Base-by-base conservation (phyloP, 2,888 invertebrate species). In the Agonopterix alstromeriana region DNA sequence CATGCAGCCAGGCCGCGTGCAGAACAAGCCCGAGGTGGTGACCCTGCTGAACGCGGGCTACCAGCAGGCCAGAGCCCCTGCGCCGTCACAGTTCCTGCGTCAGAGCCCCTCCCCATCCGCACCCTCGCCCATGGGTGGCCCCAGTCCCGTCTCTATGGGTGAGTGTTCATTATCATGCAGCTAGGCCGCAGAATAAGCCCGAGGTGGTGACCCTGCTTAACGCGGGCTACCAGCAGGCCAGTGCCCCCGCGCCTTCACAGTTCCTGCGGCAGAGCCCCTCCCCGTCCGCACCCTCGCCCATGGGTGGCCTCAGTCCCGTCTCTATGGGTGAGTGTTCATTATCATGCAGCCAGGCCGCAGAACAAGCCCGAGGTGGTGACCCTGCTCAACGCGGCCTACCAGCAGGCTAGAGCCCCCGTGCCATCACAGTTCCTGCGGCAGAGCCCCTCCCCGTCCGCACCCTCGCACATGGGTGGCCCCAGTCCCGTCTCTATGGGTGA, bases 101-200 rank as follows among this genome's bases (percentile, higher is more conserved):
- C 95, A 95, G 70, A 95, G 95, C 65, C 95, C 95, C 0, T 93
- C 94, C 10, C 94, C 95, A 0, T 93, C 94, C 0, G 94, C 93
- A 0, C 92, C 93, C 8, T 93, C 93, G 43, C 94, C 93, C 35
- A 89, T 92, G 79, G 45, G 90, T 3, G 90, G 90, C 0, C 91
- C 91, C 0, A 87, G 88, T 50, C 90, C 90, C 1, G 87, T 83
- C 45, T 63, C 83, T 36, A 86, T 88, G 82, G 82, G 83, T 84
- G 40, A 65, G 72, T 65, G 11, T 2, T 10, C 38, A n/a, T 1
- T 38, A 10, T 38, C 2, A 27, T 27, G 3, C 2, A 7, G 27
- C n/a, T n/a, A 0, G 65, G 68, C 2, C 70, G 82, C 0, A 64
- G 44, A 67, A 62, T 53, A 80, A 83, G 61, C 74, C 68, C 44